Evolutionary conservation across 2,888 invertebrate genomes (phyloP), one percentile per base, ranked within the genome.

Genomic region (Drosophila stalkeri): DNA sequence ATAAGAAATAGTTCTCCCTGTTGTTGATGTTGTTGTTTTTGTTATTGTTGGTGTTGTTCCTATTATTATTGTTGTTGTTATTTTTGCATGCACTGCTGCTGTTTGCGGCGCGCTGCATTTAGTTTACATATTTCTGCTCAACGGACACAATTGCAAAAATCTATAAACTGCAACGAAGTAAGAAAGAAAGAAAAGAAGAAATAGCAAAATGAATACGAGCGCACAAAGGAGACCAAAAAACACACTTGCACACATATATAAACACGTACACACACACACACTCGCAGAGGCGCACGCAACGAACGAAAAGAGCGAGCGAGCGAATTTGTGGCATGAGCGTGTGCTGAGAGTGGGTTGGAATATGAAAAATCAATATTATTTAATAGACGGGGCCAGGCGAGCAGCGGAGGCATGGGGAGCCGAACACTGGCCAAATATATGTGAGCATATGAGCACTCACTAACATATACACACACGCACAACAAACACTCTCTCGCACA

Each of bases 81-180:
- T 49, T 74, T 63, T 66, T 61, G 76, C 67, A 69, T 80, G 67
- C 73, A 67, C 71, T 81, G 75, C 73, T 74, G 72, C 76, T 78
- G 77, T 80, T 77, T 77, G 82, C 81, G 82, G 82, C 80, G 73
- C 74, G 69, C 69, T 75, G 85, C 85, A 67, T 88, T 81, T 81
- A 82, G 86, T 87, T 91, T 91, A 91, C 91, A 91, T 91, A 87
- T 89, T 91, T 84, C 83, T 91, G 74, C 82, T 78, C 76, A 85
- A 81, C 88, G 81, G 81, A 65, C 77, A 77, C 86, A 88, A 81
- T 90, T 90, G 90, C 90, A 90, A 90, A 91, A 91, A 91, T 90
- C 91, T 87, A 91, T 90, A 88, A 91, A 91, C 92, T 91, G 91
- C 88, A 91, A 91, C 81, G 82, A 88, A 85, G 70, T 65, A 76